Evolutionary conservation across 1,140 invertebrate species (phyloP).

Genomic region (Hesperophylax magnus): DNA sequence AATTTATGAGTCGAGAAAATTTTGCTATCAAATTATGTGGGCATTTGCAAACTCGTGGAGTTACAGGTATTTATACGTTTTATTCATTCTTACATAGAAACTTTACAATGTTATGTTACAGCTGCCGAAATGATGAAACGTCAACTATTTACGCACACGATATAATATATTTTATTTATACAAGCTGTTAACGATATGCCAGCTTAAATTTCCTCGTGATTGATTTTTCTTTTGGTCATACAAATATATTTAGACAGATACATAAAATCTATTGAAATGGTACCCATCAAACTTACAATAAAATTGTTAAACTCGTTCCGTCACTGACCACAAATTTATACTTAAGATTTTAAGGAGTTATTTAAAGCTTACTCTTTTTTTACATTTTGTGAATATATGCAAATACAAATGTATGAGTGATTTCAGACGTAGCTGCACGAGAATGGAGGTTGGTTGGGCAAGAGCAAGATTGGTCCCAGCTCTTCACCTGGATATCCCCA

Average conservation of each 20-base stretch:
- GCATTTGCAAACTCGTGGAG: conserved; percentile 61
- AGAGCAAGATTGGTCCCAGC: conserved; percentile 79
- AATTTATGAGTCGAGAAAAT: conserved; percentile 60
- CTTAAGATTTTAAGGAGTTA: too few species aligned
- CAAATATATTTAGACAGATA: too few species aligned
- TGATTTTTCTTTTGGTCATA: too few species aligned
- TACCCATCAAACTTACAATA: too few species aligned
- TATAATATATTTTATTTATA: too few species aligned
- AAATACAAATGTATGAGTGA: background rate
- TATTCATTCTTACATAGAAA: background rate
- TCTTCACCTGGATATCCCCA: conserved; percentile 80
- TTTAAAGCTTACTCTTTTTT: too few species aligned
- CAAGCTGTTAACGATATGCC: too few species aligned
- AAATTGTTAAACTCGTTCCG: too few species aligned
- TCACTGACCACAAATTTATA: too few species aligned
- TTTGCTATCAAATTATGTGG: conserved; percentile 69
- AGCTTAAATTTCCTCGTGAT: too few species aligned
- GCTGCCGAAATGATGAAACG: background rate
- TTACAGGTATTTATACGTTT: conserved; percentile 21
- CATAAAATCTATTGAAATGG: too few species aligned
- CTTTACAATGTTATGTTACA: background rate
- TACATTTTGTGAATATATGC: too few species aligned
- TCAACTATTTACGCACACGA: background rate
- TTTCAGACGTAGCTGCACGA: conserved; percentile 71
- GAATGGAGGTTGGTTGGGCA: conserved; percentile 85